Base-by-base conservation (phyloP, 2,888 invertebrate genomes). In the Schrankia costaestrigalis region DNA sequence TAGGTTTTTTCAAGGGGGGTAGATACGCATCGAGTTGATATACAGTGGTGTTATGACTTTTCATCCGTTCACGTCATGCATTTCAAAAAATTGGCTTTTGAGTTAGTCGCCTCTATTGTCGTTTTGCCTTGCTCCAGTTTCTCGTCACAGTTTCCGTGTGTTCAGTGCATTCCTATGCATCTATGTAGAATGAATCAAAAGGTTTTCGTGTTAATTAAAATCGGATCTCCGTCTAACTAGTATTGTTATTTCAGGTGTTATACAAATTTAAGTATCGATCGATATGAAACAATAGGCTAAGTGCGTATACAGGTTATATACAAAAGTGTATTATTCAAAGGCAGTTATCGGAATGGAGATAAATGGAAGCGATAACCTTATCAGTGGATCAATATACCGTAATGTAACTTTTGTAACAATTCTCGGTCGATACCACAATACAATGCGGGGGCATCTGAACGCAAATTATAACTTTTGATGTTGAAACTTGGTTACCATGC, bases 361-460 rank as follows among this genome's bases (percentile, higher is more conserved):
- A 83, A 77, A 77, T 68, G 68, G 60, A 56, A 34, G 56, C 67
- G 85, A 85, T 84, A 84, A n/a, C 71, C 63, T 57, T 80, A 85
- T 84, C 83, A 59, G 49, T 52, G 65, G 81, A 84, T 85, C 84
- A 78, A 85, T 85, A 85, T 63, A 74, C 65, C 57, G 51, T 68
- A 65, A 67, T 67, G 66, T 68, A 65, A 69, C 71, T 70, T 69
- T 71, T 61, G 71, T 61, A 44, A 41, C 31, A 25, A 39, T 43
- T 41, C 46, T 45, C 52, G 40, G 43, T 46, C 47, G 35, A 31
- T 38, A 40, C 38, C 25, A 19, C 32, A 28, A 46, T 58, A 57
- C 55, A 61, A 49, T 50, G 48, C 47, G 42, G 37, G 51, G 48
- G 39, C 34, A 52, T 53, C 42, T 44, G 46, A 49, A 46, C 26